A percentile compares a stretch with the other conserved stretches of the same genome.
Evolutionary conservation across 2,888 invertebrate species (phyloP).

Genomic region (Adineta ricciae): DNA sequence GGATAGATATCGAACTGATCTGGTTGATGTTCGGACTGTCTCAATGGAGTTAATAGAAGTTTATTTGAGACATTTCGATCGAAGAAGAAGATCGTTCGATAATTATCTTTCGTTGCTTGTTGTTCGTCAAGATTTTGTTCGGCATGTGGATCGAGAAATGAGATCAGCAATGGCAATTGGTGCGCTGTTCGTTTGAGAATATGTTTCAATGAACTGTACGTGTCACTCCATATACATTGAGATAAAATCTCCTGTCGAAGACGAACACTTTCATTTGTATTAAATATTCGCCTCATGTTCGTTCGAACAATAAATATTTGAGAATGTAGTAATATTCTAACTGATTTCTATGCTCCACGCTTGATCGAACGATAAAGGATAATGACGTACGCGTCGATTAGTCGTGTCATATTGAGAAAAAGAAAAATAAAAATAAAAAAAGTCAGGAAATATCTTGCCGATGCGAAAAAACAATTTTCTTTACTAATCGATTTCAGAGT

Average conservation of each 20-base stretch:
- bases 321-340: neutral
- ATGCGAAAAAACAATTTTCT: neutral
- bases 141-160: neutral
- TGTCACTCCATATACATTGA: neutral
- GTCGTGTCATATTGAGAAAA: neutral
- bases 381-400: neutral
- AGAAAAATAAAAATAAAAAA: neutral
- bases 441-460: neutral
- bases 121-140: neutral
- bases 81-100: neutral
- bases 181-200: neutral
- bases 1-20: neutral
- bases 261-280: neutral
- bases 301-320: neutral
- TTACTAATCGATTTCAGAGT: too few species aligned
- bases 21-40: neutral
- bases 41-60: neutral
- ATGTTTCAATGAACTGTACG: neutral
- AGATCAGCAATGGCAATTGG: neutral
- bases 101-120: neutral
- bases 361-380: neutral
- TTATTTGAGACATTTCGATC: neutral
- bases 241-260: neutral
- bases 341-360: neutral
- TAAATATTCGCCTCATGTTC: neutral